Evolutionary conservation across 2,888 invertebrate genomes (phyloP).

Genomic region (Phasia obesa): DNA sequence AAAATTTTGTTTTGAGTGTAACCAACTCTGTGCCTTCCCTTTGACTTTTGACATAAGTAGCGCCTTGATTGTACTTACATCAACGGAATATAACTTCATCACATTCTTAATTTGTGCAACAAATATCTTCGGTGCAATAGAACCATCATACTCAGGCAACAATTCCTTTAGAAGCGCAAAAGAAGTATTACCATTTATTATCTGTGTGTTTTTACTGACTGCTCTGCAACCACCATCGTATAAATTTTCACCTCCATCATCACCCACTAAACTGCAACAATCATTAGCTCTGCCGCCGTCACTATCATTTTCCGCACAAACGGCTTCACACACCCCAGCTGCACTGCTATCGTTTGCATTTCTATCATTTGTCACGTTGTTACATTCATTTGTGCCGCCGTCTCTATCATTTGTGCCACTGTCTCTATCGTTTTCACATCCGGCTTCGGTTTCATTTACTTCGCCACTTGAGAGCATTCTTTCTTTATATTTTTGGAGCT

Average conservation of each 20-base stretch:
- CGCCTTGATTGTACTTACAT: not conserved
- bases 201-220: not conserved
- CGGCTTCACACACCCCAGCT: not conserved
- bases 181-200: conserved; percentile 10
- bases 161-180: conserved; percentile 13
- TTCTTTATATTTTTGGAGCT: not conserved
- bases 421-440: too few relatives aligned
- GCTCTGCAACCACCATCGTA: not conserved
- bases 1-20: conserved; percentile 57
- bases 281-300: not conserved
- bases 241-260: not conserved
- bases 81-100: not conserved
- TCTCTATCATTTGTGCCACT: not conserved
- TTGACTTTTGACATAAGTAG: conserved; percentile 23
- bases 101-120: conserved; percentile 17
- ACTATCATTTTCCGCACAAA: not conserved
- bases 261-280: not conserved
- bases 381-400: too few relatives aligned
- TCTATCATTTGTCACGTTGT: not conserved
- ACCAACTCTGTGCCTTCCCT: conserved; percentile 53
- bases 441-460: too few relatives aligned
- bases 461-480: too few relatives aligned
- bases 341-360: not conserved
- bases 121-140: conserved; percentile 1
- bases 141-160: conserved; percentile 25